phyloP scores from a whole-genome alignment of 1,140 invertebrate species.

The Aporrectodea caliginosa region DNA sequence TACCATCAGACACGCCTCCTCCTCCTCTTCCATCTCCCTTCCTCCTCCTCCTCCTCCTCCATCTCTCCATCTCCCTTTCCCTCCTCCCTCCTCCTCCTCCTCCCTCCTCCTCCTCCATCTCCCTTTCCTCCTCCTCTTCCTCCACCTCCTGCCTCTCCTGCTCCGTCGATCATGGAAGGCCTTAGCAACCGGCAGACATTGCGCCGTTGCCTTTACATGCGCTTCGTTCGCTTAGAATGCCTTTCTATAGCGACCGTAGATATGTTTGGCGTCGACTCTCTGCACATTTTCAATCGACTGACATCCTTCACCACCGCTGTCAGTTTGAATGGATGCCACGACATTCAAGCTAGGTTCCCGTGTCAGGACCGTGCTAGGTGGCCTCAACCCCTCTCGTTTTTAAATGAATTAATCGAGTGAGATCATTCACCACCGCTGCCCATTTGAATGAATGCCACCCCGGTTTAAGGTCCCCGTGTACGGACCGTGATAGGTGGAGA shows the following conservation, averaged over 20 bases:
- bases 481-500: too few species aligned
- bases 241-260: neutral
- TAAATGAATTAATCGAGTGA: too few species aligned
- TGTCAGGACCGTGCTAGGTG: too few species aligned
- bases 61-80: neutral
- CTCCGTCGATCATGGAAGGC: neutral
- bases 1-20: too few species aligned
- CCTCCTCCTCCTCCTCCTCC: neutral
- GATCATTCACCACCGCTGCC: too few species aligned
- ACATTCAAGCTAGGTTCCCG: too few species aligned
- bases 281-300: neutral
- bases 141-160: neutral
- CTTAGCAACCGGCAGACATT: too few species aligned
- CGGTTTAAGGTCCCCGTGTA: too few species aligned
- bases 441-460: too few species aligned
- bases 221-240: too few species aligned
- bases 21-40: neutral
- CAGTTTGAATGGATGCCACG: neutral
- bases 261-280: neutral
- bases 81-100: neutral
- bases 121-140: neutral
- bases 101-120: neutral
- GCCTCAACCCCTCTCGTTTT: too few species aligned
- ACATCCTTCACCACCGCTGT: neutral
- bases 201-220: too few species aligned